phyloP scores from a whole-genome alignment of 37 sponge, comb jelly and placozoan genomes.

The Spongia lamella region DNA sequence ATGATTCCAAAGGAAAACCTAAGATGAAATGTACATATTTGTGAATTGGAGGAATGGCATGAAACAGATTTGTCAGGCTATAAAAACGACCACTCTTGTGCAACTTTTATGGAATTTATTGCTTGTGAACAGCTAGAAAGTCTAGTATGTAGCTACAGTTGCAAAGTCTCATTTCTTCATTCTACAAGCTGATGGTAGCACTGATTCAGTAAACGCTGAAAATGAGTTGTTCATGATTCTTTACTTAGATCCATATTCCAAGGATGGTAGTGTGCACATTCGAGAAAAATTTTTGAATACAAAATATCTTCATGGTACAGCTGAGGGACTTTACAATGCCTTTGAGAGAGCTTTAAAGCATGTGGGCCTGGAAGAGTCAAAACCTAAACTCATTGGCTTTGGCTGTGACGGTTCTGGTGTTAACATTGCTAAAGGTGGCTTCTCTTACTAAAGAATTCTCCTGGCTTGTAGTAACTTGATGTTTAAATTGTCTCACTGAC shows the following conservation, averaged over 20 bases:
- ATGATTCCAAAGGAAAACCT: no score
- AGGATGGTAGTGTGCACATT: constrained; percentile 17
- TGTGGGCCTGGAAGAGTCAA: constrained; percentile 28
- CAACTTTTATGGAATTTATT: constrained; percentile 19
- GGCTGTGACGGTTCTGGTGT: constrained; percentile 59
- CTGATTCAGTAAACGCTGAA: constrained; percentile 7
- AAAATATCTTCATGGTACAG: constrained; percentile 2
- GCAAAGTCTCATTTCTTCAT: constrained; percentile 2
- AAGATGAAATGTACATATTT: no score
- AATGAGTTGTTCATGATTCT: constrained; percentile 1
- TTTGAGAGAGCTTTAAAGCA: neutral
- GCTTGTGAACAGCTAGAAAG: constrained; percentile 23
- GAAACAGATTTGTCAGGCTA: no score
- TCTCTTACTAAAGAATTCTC: constrained; percentile 26
- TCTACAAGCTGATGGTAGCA: constrained; percentile 4
- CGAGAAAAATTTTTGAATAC: constrained; percentile 28
- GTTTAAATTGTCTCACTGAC: constrained; percentile 52
- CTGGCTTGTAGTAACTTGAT: constrained; percentile 52
- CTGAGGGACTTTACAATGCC: constrained; percentile 10
- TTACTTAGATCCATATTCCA: no score
- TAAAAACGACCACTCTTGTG: constrained; percentile 9
- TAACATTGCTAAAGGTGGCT: constrained; percentile 27
- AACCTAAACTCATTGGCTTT: constrained; percentile 29
- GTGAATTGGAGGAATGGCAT: no score
- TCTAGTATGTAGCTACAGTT: constrained; percentile 5